A percentile compares a stretch with the other conserved stretches of the same genome.
Evolutionary conservation across 2,797 vertebrate species (phyloP).

Genomic region (Betta splendens): DNA sequence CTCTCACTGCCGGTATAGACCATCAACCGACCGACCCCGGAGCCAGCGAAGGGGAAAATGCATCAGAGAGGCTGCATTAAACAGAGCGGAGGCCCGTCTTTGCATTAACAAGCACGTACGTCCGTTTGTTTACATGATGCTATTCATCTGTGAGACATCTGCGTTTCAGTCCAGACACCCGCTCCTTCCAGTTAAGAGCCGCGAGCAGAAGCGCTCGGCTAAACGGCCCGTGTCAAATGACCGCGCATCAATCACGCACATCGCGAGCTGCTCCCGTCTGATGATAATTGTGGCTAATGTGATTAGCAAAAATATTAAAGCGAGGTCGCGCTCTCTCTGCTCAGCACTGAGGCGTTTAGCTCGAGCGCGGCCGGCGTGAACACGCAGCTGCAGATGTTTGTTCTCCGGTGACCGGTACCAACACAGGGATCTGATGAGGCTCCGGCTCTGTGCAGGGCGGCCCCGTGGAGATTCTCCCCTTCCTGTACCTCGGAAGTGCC

Average conservation of each 20-base stretch:
- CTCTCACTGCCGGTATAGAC: constrained; percentile 55
- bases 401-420: constrained; percentile 9
- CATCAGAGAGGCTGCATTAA: too few relatives aligned
- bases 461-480: constrained; percentile 86
- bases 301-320: constrained; percentile 46
- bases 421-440: too few relatives aligned
- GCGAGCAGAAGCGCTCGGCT: constrained; percentile 4
- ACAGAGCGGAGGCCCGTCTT: too few relatives aligned
- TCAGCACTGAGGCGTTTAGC: too few relatives aligned
- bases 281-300: constrained; percentile 28
- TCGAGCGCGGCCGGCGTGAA: too few relatives aligned
- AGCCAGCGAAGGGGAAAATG: constrained; percentile 13
- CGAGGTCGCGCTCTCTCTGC: constrained; percentile 25
- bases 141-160: not conserved
- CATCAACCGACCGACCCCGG: constrained; percentile 28
- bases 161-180: not conserved
- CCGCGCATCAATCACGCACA: constrained; percentile 34
- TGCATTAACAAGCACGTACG: too few relatives aligned
- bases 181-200: not conserved
- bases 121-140: not conserved
- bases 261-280: constrained; percentile 29
- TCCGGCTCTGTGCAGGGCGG: constrained; percentile 75
- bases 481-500: constrained; percentile 86
- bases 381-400: too few relatives aligned
- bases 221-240: constrained; percentile 21